Conservation (phyloP, 1,140 invertebrate species). For the Physella acuta region DNA sequence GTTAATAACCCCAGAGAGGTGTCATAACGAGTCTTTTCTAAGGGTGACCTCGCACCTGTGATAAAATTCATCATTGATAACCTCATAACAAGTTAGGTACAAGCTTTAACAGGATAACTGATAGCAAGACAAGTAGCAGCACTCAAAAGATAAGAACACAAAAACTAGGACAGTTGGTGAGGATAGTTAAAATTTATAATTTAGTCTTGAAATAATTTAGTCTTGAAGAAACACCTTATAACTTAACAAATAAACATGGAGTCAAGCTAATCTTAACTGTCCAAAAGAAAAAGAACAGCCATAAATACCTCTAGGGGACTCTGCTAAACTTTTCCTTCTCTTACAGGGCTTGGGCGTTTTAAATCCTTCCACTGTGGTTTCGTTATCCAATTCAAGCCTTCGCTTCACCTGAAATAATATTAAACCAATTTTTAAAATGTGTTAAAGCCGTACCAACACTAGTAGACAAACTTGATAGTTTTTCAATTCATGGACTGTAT, state of each 20-base stretch:
- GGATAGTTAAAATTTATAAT: too few species aligned
- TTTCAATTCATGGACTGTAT: too few species aligned
- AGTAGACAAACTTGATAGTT: too few species aligned
- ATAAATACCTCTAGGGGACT: slow-evolving; percentile 33
- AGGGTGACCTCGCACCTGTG: slow-evolving; percentile 44
- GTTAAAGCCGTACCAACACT: too few species aligned
- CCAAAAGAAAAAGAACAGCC: too few species aligned
- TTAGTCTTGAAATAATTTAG: neutral
- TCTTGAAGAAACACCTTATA: neutral
- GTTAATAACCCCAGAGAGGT: slow-evolving; percentile 83
- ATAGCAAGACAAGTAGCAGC: too few species aligned
- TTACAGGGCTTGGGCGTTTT: slow-evolving; percentile 52
- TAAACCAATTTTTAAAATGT: too few species aligned
- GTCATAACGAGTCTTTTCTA: slow-evolving; percentile 57
- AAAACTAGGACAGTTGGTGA: too few species aligned
- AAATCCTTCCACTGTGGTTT: slow-evolving; percentile 43
- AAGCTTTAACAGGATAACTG: too few species aligned
- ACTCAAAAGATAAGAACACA: too few species aligned
- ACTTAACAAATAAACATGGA: neutral
- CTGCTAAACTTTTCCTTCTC: slow-evolving; percentile 33
- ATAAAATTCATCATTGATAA: too few species aligned
- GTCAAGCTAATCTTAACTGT: neutral
- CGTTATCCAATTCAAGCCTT: slow-evolving; percentile 48
- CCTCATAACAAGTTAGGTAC: too few species aligned
- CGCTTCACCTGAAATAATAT: slow-evolving; percentile 47